A percentile compares a stretch with the other conserved stretches of the same genome.
Conservation (phyloP, 2,888 invertebrate species). For the Microplitis manilae region DNA sequence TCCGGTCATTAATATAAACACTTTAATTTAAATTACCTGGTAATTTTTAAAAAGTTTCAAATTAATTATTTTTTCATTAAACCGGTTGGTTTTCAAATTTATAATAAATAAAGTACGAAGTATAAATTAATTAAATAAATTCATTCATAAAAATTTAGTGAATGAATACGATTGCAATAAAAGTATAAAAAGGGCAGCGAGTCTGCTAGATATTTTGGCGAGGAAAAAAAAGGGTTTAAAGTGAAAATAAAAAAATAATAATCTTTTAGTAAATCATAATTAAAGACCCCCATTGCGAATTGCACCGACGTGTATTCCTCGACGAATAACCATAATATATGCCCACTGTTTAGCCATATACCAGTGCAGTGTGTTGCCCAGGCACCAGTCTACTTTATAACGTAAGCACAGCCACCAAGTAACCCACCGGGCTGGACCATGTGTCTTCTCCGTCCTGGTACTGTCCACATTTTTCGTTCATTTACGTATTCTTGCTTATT, state of each 20-base stretch:
- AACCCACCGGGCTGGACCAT: constrained; percentile 38
- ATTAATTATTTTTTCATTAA: neutral
- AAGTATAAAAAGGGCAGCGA: neutral
- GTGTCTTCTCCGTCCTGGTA: constrained; percentile 41
- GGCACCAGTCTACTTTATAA: constrained; percentile 42
- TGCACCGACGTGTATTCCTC: constrained; percentile 38
- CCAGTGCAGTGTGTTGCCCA: constrained; percentile 22
- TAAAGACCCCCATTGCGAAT: constrained; percentile 36
- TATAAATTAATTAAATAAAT: too few species aligned
- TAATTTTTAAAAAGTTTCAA: neutral
- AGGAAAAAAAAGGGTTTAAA: neutral
- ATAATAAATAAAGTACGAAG: too few species aligned
- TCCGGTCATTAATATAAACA: neutral
- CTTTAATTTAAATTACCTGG: neutral
- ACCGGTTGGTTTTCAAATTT: neutral
- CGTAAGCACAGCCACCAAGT: constrained; percentile 39
- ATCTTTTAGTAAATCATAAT: constrained; percentile 48
- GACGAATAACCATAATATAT: constrained; percentile 48
- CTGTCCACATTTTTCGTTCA: constrained; percentile 44
- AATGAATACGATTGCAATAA: neutral
- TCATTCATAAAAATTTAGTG: neutral
- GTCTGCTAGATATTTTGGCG: neutral
- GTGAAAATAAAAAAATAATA: neutral
- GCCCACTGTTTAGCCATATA: constrained; percentile 40
- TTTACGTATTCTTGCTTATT: constrained; percentile 33